Percentiles rank a stretch among this genome's conserved stretches.
These are phyloP conservation scores for Wasmannia auropunctata DNA, from an alignment of 1,140 invertebrate species.

Conservation along the genomic window DNA sequence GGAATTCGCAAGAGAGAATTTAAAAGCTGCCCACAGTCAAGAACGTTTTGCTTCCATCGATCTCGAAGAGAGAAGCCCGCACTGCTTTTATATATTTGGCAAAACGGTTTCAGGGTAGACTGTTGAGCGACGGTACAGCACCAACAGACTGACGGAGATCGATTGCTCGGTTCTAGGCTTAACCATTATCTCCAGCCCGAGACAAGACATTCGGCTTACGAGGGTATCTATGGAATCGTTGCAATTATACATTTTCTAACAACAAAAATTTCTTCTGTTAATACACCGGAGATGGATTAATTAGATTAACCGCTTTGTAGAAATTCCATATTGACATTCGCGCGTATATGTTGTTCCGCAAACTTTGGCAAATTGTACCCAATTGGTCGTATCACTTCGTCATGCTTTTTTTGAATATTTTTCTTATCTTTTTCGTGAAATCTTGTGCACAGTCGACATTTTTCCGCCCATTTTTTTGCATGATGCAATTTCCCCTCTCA, in stretches of 20 bases:
- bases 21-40: constrained; percentile 12
- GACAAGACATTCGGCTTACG: constrained; percentile 36
- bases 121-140: constrained; percentile 62
- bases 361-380: background rate
- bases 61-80: constrained; percentile 23
- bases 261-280: constrained; percentile 32
- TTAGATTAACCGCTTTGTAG: background rate
- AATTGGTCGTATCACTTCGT: background rate
- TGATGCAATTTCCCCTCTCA: background rate
- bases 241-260: constrained; percentile 57
- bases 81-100: constrained; percentile 62
- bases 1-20: background rate
- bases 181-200: constrained; percentile 65
- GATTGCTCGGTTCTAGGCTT: constrained; percentile 69
- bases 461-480: background rate
- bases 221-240: constrained; percentile 65
- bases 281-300: background rate
- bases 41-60: constrained; percentile 45
- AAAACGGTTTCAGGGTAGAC: constrained; percentile 50
- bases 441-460: too few species aligned
- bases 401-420: background rate
- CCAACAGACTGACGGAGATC: constrained; percentile 71
- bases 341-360: background rate
- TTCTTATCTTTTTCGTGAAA: background rate
- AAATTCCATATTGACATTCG: background rate